Evolutionary conservation across 2,113 vertebrate genomes (phyloP), one percentile per base, ranked within the genome.

Genomic region (Hyaena hyaena): DNA sequence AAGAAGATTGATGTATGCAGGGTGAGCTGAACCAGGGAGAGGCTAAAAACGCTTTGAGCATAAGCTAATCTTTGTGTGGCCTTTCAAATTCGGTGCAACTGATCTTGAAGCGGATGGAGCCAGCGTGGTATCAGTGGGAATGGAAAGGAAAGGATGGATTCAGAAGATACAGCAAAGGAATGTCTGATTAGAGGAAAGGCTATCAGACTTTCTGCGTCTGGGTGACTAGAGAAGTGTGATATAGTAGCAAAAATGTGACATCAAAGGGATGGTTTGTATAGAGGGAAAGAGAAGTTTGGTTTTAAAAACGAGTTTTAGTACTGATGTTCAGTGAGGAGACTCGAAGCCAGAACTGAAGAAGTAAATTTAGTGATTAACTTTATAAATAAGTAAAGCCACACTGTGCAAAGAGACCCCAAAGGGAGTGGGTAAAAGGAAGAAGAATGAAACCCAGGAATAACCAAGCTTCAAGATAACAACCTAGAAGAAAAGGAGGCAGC

Each of bases 151-250:
- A 63, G 93, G 66, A 89, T 80, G 82, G 71, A 71, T 39, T 48
- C 86, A 28, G 69, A 68, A 92, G 87, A 74, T 83, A 50, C 0
- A 45, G 50, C 53, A 53, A 55, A 96, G 80, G 91, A 92, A 84
- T 63, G 92, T 90, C 83, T 96, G 98, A 92, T 93, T 84, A 96
- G 82, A 96, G 84, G 45, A 88, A 82, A 87, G 92, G 39, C 69
- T 96, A 92, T 95, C 94, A 77, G 89, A 95, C 71, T 58, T 73
- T 45, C 87, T 87, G 88, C 0, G 55, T 58, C 97, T 96, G 93
- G 80, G 43, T 35, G 82, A 26, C 97, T 95, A 92, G 74, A 77
- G 94, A 89, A 81, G 26, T 35, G 45, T 73, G 95, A 96, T 81
- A 96, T 0, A 73, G 50, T 8, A 48, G 61, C 31, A 83, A 53